These are phyloP conservation scores for Tridacna crocea DNA, from an alignment of 2,888 invertebrate species.

Conservation along the genomic window DNA sequence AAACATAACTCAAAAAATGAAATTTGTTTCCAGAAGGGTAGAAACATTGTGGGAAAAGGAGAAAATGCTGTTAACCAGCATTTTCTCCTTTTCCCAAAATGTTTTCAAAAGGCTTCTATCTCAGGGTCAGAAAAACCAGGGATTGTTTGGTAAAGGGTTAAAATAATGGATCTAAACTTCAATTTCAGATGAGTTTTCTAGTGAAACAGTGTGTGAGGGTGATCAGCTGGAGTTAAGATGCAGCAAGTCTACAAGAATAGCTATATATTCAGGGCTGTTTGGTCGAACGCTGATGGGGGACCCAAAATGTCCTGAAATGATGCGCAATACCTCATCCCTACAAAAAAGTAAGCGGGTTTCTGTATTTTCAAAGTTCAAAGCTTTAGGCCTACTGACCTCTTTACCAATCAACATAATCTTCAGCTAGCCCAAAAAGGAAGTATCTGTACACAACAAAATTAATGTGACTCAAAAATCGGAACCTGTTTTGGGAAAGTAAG, in stretches of 20 bases:
- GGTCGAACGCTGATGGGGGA: constrained; percentile 93
- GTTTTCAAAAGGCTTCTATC: too few relatives aligned
- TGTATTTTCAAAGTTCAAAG: background rate
- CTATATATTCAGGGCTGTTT: constrained; percentile 96
- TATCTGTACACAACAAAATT: background rate
- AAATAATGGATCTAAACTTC: too few relatives aligned
- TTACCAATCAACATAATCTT: background rate
- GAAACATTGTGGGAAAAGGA: too few relatives aligned
- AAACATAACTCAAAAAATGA: too few relatives aligned
- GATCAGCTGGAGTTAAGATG: constrained; percentile 94
- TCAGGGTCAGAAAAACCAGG: too few relatives aligned
- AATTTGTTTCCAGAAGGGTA: too few relatives aligned
- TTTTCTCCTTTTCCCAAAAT: too few relatives aligned
- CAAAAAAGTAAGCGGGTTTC: constrained; percentile 48
- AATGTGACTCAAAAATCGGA: background rate
- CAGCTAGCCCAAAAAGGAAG: background rate
- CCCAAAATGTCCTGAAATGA: constrained; percentile 67
- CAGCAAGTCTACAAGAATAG: constrained; percentile 92
- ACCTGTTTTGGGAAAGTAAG: background rate
- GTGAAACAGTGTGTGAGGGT: constrained; percentile 96
- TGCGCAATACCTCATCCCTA: constrained; percentile 56
- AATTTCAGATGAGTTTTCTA: constrained; percentile 94
- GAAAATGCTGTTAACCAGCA: too few relatives aligned
- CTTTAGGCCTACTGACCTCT: background rate
- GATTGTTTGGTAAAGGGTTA: too few relatives aligned